phyloP scores from a whole-genome alignment of 1,140 invertebrate species.

The Yoshiicerus persimilis region DNA sequence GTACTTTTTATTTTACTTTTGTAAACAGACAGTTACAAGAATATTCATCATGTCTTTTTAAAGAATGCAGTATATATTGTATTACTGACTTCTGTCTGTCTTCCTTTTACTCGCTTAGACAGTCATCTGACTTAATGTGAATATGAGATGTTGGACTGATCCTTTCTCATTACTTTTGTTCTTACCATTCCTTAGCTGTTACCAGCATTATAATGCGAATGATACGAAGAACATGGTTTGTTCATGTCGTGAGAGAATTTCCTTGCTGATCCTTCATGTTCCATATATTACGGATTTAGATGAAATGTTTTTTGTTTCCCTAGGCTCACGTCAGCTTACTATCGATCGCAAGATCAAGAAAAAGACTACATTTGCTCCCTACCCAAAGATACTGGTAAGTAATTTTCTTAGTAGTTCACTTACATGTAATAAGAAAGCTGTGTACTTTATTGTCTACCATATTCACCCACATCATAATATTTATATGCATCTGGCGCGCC shows the following conservation, averaged over 20 bases:
- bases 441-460: neutral
- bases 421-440: neutral
- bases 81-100: neutral
- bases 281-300: neutral
- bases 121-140: no score
- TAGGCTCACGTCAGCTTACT: constrained; percentile 72
- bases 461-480: no score
- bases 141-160: no score
- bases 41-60: no score
- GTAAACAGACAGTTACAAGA: no score
- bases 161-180: no score
- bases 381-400: constrained; percentile 79
- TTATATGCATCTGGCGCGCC: no score
- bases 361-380: constrained; percentile 97
- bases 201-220: neutral
- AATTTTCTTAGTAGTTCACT: neutral
- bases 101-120: no score
- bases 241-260: neutral
- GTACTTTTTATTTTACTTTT: no score
- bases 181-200: no score
- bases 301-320: constrained; percentile 23
- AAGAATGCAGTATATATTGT: no score
- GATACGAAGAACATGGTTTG: neutral
- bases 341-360: constrained; percentile 67
- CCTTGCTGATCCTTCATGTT: neutral